Evolutionary conservation across 2,797 vertebrate species (phyloP).

Genomic region (Gymnothorax javanicus): DNA sequence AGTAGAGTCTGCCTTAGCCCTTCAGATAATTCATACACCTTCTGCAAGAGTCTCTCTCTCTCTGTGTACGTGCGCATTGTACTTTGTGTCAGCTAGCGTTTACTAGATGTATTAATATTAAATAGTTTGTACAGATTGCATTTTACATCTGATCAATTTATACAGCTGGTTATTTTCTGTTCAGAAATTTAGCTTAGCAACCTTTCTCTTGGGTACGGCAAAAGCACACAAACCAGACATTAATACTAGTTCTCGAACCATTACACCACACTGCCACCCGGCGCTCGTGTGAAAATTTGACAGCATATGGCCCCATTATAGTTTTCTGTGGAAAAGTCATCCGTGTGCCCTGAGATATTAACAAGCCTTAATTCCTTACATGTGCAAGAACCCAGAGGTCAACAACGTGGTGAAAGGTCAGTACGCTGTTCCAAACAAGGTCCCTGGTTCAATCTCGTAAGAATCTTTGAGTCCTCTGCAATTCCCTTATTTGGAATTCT

Average conservation of each 20-base stretch:
- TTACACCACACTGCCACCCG: not conserved
- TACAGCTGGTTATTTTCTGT: not conserved
- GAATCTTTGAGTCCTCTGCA: conserved; percentile 49
- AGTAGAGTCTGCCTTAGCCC: not conserved
- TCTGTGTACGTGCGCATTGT: not conserved
- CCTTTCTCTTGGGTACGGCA: not conserved
- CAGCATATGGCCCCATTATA: not conserved
- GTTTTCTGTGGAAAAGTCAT: conserved; percentile 26
- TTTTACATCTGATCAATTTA: not conserved
- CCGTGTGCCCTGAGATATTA: conserved; percentile 65
- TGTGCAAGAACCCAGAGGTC: conserved; percentile 76
- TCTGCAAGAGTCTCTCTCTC: not conserved
- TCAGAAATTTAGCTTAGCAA: not conserved
- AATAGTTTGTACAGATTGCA: not conserved
- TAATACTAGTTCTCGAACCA: not conserved
- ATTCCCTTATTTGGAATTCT: not conserved
- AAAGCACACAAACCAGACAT: not conserved
- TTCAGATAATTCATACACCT: conserved; percentile 7
- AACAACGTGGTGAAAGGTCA: conserved; percentile 69
- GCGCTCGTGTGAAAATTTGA: not conserved
- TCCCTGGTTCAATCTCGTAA: conserved; percentile 73
- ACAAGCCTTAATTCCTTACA: conserved; percentile 80
- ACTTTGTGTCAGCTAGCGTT: not conserved
- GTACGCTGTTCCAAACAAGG: conserved; percentile 78
- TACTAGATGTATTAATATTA: not conserved